Conservation (phyloP, 2,797 vertebrate genomes). For the Rhinophrynus dorsalis region DNA sequence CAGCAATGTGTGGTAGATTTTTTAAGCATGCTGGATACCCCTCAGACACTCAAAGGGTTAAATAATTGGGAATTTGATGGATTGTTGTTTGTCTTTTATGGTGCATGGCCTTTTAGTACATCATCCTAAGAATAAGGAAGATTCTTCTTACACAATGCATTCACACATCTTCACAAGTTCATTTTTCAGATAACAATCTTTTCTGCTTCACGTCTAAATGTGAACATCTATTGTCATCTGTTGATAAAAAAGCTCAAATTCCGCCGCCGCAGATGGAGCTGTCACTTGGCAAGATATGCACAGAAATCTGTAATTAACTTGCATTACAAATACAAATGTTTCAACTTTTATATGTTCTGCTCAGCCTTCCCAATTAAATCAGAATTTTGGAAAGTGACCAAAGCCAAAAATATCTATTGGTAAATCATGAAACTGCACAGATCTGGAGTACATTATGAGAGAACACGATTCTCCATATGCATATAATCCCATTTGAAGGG, state of each 20-base stretch:
- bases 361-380: conserved; percentile 38
- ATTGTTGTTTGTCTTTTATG: no score
- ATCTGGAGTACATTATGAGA: conserved; percentile 28
- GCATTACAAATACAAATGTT: conserved; percentile 39
- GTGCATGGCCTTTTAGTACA: no score
- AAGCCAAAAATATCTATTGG: conserved; percentile 30
- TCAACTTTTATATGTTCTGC: conserved; percentile 27
- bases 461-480: conserved; percentile 16
- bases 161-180: conserved; percentile 26
- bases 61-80: no score
- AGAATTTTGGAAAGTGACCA: conserved; percentile 35
- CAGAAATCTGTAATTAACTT: conserved; percentile 44
- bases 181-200: conserved; percentile 33
- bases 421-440: conserved; percentile 11
- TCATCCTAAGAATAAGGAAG: no score
- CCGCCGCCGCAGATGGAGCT: conserved; percentile 39
- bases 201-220: conserved; percentile 8
- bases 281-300: conserved; percentile 39
- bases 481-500: neutral
- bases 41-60: no score
- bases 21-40: no score
- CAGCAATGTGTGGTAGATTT: no score
- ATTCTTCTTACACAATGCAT: no score
- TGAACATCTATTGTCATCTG: conserved; percentile 38
- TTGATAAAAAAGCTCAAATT: conserved; percentile 42